phyloP scores from a whole-genome alignment of 2,888 invertebrate species.

The Raillietiella orientalis region DNA sequence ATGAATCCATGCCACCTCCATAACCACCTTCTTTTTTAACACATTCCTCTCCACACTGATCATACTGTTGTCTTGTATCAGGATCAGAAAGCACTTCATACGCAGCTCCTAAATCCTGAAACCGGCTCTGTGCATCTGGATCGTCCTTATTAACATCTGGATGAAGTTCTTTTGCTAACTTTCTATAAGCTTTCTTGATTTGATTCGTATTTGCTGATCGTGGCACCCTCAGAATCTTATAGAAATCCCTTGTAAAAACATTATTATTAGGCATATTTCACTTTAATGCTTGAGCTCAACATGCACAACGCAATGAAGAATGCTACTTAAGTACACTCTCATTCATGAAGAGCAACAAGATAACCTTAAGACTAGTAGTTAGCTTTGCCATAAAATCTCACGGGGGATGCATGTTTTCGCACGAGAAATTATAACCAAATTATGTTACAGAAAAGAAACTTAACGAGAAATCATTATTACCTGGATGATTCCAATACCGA shows the following conservation, averaged over 20 bases:
- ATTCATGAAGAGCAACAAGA: too few relatives aligned
- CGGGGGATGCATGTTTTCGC: too few relatives aligned
- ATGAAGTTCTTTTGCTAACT: conserved; percentile 78
- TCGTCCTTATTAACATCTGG: conserved; percentile 92
- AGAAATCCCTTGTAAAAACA: conserved; percentile 58
- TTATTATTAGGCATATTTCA: too few relatives aligned
- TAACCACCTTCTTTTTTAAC: conserved; percentile 63
- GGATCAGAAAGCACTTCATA: conserved; percentile 78
- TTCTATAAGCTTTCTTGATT: conserved; percentile 89
- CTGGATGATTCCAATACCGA: too few relatives aligned
- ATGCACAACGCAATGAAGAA: too few relatives aligned
- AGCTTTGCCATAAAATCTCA: too few relatives aligned
- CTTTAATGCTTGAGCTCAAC: too few relatives aligned
- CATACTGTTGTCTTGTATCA: conserved; percentile 75
- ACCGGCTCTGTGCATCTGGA: conserved; percentile 65
- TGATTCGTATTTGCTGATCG: conserved; percentile 62
- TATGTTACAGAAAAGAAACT: too few relatives aligned
- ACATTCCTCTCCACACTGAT: conserved; percentile 88
- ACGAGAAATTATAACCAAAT: too few relatives aligned
- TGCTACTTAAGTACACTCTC: too few relatives aligned
- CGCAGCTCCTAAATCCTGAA: conserved; percentile 80
- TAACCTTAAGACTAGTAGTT: too few relatives aligned
- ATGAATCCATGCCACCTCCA: conserved; percentile 49
- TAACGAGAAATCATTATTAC: too few relatives aligned
- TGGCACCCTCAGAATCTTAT: conserved; percentile 56